Base-by-base conservation (phyloP, 2,113 vertebrate genomes). In the Equus quagga region DNA sequence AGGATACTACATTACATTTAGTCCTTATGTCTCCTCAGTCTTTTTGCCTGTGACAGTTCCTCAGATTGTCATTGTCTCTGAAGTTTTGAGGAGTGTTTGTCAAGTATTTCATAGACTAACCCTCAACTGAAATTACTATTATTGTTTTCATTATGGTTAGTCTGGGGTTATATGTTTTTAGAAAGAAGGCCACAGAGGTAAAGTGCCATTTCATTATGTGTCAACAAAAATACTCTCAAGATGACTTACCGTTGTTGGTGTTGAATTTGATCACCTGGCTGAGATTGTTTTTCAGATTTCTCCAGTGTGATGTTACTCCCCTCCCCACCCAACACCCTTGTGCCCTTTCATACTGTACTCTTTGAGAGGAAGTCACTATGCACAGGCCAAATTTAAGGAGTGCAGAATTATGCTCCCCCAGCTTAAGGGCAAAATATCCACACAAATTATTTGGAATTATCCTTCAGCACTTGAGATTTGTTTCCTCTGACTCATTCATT, bases 291-390 rank as follows among this genome's bases (percentile, higher is more conserved):
- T 62, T n/a, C 46, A 46, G 33, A 21, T 36, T 79, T 72, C 31
- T 79, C 11, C 33, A 70, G 44, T 76, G 33, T 1, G 51, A 24
- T 64, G 5, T 46, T 56, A 36, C 51, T 28, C 19, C 4, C 15
- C 6, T 26, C 14, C 3, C 17, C 28, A 41, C 2, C 3, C 6
- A 28, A 24, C 23, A 56, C 4, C 26, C 23, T 65, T 4, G 6
- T 60, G 21, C 17, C 17, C 6, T 88, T 73, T 46, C 36, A 80
- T 31, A 31, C 4, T 41, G 7, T 49, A 65, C 1, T 19, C 36
- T 64, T 88, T 31, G 7, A 89, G 70, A 69, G 7, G 51, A 70
- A 69, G n/a, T 89, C 24, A 41, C 10, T 54, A 60, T 46, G 19
- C 41, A 44, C 62, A n/a, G 36, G 36, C 36, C 36, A 41, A 10